Base-by-base conservation (phyloP, 1,140 invertebrate genomes). In the Drosophila simulans region DNA sequence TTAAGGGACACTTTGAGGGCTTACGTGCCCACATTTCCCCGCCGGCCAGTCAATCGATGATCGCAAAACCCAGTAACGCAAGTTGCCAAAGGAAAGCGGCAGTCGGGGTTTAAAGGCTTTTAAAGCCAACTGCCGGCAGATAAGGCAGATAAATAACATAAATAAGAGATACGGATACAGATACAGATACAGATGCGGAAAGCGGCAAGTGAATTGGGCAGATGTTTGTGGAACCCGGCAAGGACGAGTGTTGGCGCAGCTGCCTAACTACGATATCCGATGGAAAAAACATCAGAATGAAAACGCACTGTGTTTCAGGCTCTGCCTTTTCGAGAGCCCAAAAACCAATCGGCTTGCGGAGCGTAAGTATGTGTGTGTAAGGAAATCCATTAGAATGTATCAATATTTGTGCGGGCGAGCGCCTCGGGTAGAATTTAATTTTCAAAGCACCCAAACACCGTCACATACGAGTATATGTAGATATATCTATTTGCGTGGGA, bases 301-400 rank as follows among this genome's bases (percentile, higher is more conserved):
- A 39, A 39, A 39, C 37, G 65, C 11, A 42, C 27, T 43, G 35
- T 46, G 46, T 40, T 60, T 49, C 35, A 35, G 35, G 3, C 42
- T 40, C 42, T 74, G 77, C 78, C 74, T 77, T 77, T 86, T 77
- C 75, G 80, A 49, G 63, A 82, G 56, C 59, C 80, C 49, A 56
- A 72, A 63, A 66, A 59, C 59, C 66, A 70, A 70, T 70, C 64
- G 66, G 63, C 34, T 70, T 51, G 53, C 31, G 48, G 60, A 27
- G 46, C 40, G 37, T 60, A 56, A 13, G 17, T 71, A 15, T 56
- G 43, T 56, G 59, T 58, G 37, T 59, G 27, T 58, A 62, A 69
- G 80, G 66, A 84, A 90, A 86, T 80, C 81, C 86, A 90, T 90
- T 90, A 90, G 86, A 85, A 90, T 83, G 79, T 90, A 90, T 90